Evolutionary conservation across 2,888 invertebrate genomes (phyloP), one percentile per base, ranked within the genome.

Genomic region (Cryptus viduatorius): DNA sequence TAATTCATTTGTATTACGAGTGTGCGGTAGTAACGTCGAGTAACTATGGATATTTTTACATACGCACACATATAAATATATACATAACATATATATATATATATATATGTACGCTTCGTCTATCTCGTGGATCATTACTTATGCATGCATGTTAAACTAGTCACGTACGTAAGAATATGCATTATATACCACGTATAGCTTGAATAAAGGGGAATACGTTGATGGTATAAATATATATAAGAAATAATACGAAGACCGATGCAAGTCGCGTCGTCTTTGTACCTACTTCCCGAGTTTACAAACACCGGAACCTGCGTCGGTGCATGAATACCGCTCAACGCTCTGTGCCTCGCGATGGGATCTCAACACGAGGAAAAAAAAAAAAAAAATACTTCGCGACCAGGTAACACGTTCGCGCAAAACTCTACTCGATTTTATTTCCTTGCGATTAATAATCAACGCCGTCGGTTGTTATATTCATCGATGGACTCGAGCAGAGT

Each of bases 241-340:
- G 37, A 37, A 37, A 37, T 3, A 29, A 59, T n/a, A 64, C n/a
- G 5, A 37, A 31, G 53, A 56, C 53, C 37, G 56, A 48, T 53
- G 59, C 37, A 24, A 64, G 82, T 78, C 59, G 56, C 77, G 79
- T 83, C 73, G 69, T 83, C 83, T 85, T 72, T 61, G 77, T 88
- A 67, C 73, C 86, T 84, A 78, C 87, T 86, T 83, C 79, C 77
- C 78, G 82, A 84, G 84, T 85, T 87, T 85, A 84, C 86, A 86
- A 88, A 86, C 84, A 86, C 83, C 86, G 79, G 80, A 85, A 85
- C 87, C 61, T 24, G 69, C 48, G 24, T 5, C 42, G 69, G 16
- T 37, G 50, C 68, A 68, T n/a, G 48, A 48, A 14, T 48, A n/a
- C 12, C 12, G n/a, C 48, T 12, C 48, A 4, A 1, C 48, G 48